Conservation (phyloP, 2,113 vertebrate genomes). For the Elanoides forficatus region DNA sequence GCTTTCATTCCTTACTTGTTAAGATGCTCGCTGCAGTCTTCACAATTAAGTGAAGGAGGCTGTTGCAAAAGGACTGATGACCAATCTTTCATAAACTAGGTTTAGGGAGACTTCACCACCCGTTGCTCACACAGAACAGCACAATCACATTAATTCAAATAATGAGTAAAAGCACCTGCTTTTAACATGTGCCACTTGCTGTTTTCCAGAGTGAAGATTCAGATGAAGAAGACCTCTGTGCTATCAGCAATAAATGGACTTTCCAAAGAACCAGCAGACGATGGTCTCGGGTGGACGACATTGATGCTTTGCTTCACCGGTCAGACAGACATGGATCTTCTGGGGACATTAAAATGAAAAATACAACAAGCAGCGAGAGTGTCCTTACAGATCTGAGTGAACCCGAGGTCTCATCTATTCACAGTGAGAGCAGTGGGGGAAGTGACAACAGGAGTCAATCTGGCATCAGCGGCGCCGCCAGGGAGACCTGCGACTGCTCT, state of each 20-base stretch:
- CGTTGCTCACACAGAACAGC: neutral
- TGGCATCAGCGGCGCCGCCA: conserved; percentile 39
- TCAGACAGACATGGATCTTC: conserved; percentile 70
- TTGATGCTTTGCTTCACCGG: conserved; percentile 75
- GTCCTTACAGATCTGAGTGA: conserved; percentile 94
- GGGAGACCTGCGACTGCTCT: conserved; percentile 75
- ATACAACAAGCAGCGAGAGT: conserved; percentile 91
- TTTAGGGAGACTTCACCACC: neutral
- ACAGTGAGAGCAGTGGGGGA: conserved; percentile 89
- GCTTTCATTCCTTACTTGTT: neutral
- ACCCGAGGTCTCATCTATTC: conserved; percentile 87
- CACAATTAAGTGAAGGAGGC: neutral
- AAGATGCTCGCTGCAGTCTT: neutral
- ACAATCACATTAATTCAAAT: neutral
- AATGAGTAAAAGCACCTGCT: neutral
- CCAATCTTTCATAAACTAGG: neutral
- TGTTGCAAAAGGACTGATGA: neutral
- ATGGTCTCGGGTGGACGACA: conserved; percentile 91
- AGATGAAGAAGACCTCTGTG: conserved; percentile 93
- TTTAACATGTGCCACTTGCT: neutral
- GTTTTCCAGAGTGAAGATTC: conserved; percentile 89
- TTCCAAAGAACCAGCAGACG: conserved; percentile 93
- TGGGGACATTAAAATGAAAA: conserved; percentile 79
- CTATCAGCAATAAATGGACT: conserved; percentile 97
- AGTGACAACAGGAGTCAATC: conserved; percentile 71